These are phyloP conservation scores for Rhincodon typus DNA, from an alignment of 2,797 vertebrate species.

Conservation along the genomic window DNA sequence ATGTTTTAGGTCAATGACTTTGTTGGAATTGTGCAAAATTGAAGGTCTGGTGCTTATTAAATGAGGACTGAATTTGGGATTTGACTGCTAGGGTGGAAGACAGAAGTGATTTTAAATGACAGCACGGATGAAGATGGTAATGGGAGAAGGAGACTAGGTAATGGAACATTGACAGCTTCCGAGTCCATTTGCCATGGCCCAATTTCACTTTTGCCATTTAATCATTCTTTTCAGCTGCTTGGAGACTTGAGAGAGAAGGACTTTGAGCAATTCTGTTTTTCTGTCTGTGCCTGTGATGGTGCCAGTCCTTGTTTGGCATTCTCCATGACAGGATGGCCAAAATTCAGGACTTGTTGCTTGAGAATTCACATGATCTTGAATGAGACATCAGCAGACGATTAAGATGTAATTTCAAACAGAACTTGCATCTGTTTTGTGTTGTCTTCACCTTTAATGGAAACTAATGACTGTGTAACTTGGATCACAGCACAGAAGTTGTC, in stretches of 20 bases:
- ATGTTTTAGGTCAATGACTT: background rate
- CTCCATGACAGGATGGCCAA: background rate
- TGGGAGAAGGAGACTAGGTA: background rate
- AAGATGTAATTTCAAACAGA: background rate
- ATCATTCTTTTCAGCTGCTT: background rate
- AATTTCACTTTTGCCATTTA: background rate
- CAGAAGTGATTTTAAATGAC: background rate
- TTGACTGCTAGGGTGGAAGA: background rate
- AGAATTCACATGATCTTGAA: background rate
- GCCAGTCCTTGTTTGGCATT: background rate
- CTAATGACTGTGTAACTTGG: background rate
- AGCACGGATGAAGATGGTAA: background rate
- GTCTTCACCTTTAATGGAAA: background rate
- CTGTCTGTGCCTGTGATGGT: background rate
- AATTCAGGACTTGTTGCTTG: background rate
- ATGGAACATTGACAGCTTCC: too few species aligned
- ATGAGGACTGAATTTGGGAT: too few species aligned
- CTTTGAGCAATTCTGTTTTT: background rate
- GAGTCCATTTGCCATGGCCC: background rate
- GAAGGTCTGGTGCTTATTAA: too few species aligned
- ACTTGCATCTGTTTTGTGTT: background rate
- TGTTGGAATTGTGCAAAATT: background rate
- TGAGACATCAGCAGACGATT: background rate
- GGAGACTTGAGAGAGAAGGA: background rate
- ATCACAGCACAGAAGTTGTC: background rate